Evolutionary conservation across 1,140 invertebrate genomes (phyloP).

Genomic region (Eriosoma lanigerum): DNA sequence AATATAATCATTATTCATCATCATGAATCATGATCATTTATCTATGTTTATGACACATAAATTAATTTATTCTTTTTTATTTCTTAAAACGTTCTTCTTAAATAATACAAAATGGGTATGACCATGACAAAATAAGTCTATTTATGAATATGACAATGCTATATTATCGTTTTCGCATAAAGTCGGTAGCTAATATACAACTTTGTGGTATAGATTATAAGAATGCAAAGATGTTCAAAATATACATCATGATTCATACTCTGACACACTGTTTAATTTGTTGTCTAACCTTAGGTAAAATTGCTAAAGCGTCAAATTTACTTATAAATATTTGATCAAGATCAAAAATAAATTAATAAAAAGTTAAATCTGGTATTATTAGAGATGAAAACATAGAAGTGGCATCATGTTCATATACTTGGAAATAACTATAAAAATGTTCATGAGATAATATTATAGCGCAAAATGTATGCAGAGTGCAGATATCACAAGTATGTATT

Average conservation of each 20-base stretch:
- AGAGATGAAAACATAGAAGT: background rate
- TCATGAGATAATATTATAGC: background rate
- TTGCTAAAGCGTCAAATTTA: background rate
- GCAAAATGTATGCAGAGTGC: background rate
- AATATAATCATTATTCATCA: too few species aligned
- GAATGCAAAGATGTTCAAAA: background rate
- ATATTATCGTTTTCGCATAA: too few species aligned
- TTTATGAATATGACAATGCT: too few species aligned
- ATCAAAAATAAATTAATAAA: constrained; percentile 1
- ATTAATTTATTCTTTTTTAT: too few species aligned
- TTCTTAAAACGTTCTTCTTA: too few species aligned
- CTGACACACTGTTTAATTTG: background rate
- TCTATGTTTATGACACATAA: too few species aligned
- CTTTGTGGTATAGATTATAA: too few species aligned
- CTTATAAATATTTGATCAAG: background rate
- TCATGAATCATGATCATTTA: too few species aligned
- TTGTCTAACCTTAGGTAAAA: background rate
- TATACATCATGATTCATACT: background rate
- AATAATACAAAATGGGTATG: too few species aligned
- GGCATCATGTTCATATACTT: background rate
- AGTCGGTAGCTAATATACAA: too few species aligned
- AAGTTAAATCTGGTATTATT: background rate
- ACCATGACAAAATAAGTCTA: too few species aligned
- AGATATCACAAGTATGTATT: background rate
- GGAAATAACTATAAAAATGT: background rate